Evolutionary conservation across 2,888 invertebrate genomes (phyloP), one percentile per base, ranked within the genome.

Genomic region (Drosophila tripunctata): DNA sequence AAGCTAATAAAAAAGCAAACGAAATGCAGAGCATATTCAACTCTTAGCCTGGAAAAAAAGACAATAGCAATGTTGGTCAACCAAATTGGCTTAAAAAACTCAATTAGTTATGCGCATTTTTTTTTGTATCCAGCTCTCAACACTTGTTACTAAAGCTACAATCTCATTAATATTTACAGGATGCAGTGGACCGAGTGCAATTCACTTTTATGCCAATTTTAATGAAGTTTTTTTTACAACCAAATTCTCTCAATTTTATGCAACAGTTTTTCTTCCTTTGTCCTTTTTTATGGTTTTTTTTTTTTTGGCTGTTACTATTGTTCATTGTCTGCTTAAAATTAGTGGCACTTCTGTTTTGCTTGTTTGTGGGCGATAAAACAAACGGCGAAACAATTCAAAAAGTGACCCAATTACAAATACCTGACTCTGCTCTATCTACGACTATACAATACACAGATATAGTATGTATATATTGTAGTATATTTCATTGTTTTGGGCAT

Each of bases 271-370:
- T n/a, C 31, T 41, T 69, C 21, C 36, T 33, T 30, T 31, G 19
- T 35, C 27, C 27, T 21, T 15, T 7, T 17, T 47, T 44, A 27
- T 10, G 22, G 22, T 19, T 7, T 24, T 50, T 30, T 19, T 2
- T 24, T 17, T 24, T 8, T 22, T 4, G 10, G 22, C n/a, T n/a
- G n/a, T n/a, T n/a, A n/a, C n/a, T 15, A 48, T 50, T 50, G 38
- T 52, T 22, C 38, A 55, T 55, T 30, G 47, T 47, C 0, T 21
- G 56, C 44, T 67, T 50, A 66, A 66, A 83, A 80, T 86, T 81
- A 80, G 66, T 65, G 78, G 50, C 84, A 75, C 78, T 81, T 77
- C 78, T 86, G 75, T 63, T 81, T 83, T 80, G 67, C 79, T 63
- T 67, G 72, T 68, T n/a, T 62, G 63, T 36, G 6, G 17, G 21